Evolutionary conservation across 2,888 invertebrate species (phyloP).

Genomic region (Leptothorax acervorum): DNA sequence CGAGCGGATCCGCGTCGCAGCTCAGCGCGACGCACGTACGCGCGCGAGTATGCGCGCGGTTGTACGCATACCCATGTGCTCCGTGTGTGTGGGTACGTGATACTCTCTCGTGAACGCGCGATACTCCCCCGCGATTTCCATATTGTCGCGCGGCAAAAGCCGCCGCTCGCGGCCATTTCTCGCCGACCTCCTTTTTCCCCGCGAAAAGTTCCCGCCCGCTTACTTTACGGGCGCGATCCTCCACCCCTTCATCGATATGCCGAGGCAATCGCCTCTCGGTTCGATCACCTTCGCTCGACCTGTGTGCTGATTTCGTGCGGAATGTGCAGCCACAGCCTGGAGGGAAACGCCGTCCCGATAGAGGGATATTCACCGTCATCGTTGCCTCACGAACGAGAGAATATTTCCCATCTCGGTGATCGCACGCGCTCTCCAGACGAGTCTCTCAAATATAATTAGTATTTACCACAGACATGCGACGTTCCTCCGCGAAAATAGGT

Average conservation of each 20-base stretch:
- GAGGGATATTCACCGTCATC: slow-evolving; percentile 9
- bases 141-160: slow-evolving; percentile 52
- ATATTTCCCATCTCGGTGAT: slow-evolving; percentile 5
- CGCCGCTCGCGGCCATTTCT: slow-evolving; percentile 37
- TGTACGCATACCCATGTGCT: too few relatives aligned
- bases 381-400: slow-evolving; percentile 12
- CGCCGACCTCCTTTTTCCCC: slow-evolving; percentile 25
- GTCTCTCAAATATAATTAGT: slow-evolving; percentile 29
- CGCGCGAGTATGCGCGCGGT: not conserved
- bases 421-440: not conserved
- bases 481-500: not conserved
- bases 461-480: not conserved
- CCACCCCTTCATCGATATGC: slow-evolving; percentile 65
- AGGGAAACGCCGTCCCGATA: slow-evolving; percentile 32
- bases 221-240: slow-evolving; percentile 7
- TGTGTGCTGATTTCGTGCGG: slow-evolving; percentile 54
- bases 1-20: not conserved
- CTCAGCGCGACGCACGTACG: not conserved
- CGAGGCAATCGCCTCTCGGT: slow-evolving; percentile 59
- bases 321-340: slow-evolving; percentile 34
- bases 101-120: not conserved
- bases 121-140: slow-evolving; percentile 54
- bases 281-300: slow-evolving; percentile 57
- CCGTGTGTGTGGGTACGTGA: not conserved
- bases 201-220: slow-evolving; percentile 42